Evolutionary conservation across 2,888 invertebrate genomes (phyloP).

Genomic region (Ecliptopera silaceata): DNA sequence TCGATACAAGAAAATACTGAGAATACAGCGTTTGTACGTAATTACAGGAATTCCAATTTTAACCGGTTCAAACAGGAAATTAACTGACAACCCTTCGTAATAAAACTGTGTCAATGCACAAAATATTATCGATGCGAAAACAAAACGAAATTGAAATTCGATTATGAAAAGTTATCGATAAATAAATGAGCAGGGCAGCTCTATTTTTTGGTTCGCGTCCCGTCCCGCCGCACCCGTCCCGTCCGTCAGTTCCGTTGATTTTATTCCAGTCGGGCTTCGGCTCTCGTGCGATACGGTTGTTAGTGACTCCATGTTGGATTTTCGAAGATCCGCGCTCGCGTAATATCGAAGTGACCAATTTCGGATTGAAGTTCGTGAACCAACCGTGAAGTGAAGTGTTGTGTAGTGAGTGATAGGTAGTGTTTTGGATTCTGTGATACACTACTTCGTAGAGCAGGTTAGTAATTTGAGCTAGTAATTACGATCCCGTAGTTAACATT

Average conservation of each 20-base stretch:
- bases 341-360: conserved; percentile 13
- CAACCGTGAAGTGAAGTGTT: conserved; percentile 15
- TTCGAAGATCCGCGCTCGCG: conserved; percentile 13
- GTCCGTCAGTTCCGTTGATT: conserved; percentile 34
- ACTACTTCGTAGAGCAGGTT: conserved; percentile 17
- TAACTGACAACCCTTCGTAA: conserved; percentile 38
- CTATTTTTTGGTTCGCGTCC: conserved; percentile 40
- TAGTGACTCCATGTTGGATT: background rate
- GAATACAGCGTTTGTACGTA: conserved; percentile 38
- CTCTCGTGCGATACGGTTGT: conserved; percentile 42
- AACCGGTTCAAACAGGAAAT: conserved; percentile 40
- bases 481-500: background rate
- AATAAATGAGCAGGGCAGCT: conserved; percentile 37
- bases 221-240: conserved; percentile 21
- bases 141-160: conserved; percentile 28
- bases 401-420: conserved; percentile 19
- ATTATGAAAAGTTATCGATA: conserved; percentile 44
- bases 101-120: conserved; percentile 2
- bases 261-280: conserved; percentile 41
- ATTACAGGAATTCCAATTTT: conserved; percentile 41
- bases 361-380: conserved; percentile 14
- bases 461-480: background rate
- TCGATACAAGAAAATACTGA: conserved; percentile 29
- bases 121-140: conserved; percentile 15
- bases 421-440: conserved; percentile 20